Evolutionary conservation across 2,888 invertebrate species (phyloP), one percentile per base, ranked within the genome.

Genomic region (Lordiphosa fenestrarum): DNA sequence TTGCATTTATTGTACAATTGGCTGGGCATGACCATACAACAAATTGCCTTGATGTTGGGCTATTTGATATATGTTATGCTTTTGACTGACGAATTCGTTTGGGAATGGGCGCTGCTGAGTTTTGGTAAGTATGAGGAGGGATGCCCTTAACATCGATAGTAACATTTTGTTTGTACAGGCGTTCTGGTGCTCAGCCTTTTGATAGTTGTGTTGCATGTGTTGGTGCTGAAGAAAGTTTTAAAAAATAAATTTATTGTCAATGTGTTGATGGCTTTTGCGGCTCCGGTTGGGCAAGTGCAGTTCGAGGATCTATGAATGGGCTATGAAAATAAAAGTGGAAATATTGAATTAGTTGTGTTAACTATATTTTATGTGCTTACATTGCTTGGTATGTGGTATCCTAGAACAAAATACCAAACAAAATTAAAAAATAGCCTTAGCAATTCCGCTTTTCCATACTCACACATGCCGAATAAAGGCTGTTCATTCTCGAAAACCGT

Each of bases 1-100:
- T 15, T n/a, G 6, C 33, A 33, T 33, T 15, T 44, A 33, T 12
- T 44, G 6, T 33, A 33, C n/a, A 30, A 44, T 33, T 44, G 44
- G 44, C n/a, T 44, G 15, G 15, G 30, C n/a, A 30, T 44, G 25
- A 44, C 44, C 15, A 3, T 44, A n/a, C 10, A 10, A 15, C 33
- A 33, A 44, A 33, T 44, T 4, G 44, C 12, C 6, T 9, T 44
- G n/a, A 33, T 44, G 33, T 6, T 44, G 6, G 12, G 5, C 3
- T 44, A 44, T 44, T 10, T 19, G 19, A n/a, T 33, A 10, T 44
- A 33, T 33, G 44, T 2, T 1, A 15, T 15, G 10, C 33, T 19
- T 2, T 13, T 44, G 19, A 44, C 44, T 33, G 33, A 44, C 33
- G 3, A n/a, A 4, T 10, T 44, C 4, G 2, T 7, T 10, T 44